These are phyloP conservation scores for Anoncus sp. DNA, from an alignment of 2,888 invertebrate genomes.

Conservation along the genomic window DNA sequence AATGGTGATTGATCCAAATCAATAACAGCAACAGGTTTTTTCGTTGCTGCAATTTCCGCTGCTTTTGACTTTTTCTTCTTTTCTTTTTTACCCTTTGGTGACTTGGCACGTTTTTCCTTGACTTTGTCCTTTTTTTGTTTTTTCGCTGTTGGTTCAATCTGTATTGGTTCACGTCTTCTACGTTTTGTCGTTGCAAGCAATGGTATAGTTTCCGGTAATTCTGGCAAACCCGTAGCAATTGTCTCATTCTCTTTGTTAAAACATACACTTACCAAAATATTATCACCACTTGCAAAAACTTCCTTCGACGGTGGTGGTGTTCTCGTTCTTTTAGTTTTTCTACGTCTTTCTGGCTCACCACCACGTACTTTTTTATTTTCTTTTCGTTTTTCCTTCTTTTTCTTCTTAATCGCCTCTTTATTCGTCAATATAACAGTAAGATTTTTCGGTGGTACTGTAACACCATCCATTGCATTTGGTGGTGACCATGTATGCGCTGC, in stretches of 20 bases:
- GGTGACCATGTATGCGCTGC: constrained; percentile 85
- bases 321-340: constrained; percentile 83
- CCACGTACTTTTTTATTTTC: constrained; percentile 82
- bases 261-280: constrained; percentile 96
- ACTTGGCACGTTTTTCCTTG: constrained; percentile 79
- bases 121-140: constrained; percentile 81
- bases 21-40: constrained; percentile 93
- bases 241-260: constrained; percentile 88
- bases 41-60: constrained; percentile 84
- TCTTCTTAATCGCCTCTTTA: constrained; percentile 84
- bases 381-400: constrained; percentile 83
- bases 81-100: constrained; percentile 79
- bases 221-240: constrained; percentile 67
- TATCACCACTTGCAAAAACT: constrained; percentile 96
- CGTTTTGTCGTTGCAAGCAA: constrained; percentile 81
- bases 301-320: constrained; percentile 92
- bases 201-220: constrained; percentile 79
- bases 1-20: constrained; percentile 94
- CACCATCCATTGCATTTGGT: constrained; percentile 83
- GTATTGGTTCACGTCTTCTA: constrained; percentile 81
- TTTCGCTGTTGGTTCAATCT: constrained; percentile 78
- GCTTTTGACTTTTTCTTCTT: constrained; percentile 82
- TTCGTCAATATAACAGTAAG: constrained; percentile 86
- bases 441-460: constrained; percentile 84
- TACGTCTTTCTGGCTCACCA: constrained; percentile 82